Evolutionary conservation across 2,113 vertebrate genomes (phyloP), one percentile per base, ranked within the genome.

Genomic region (Nansenia antarctica): DNA sequence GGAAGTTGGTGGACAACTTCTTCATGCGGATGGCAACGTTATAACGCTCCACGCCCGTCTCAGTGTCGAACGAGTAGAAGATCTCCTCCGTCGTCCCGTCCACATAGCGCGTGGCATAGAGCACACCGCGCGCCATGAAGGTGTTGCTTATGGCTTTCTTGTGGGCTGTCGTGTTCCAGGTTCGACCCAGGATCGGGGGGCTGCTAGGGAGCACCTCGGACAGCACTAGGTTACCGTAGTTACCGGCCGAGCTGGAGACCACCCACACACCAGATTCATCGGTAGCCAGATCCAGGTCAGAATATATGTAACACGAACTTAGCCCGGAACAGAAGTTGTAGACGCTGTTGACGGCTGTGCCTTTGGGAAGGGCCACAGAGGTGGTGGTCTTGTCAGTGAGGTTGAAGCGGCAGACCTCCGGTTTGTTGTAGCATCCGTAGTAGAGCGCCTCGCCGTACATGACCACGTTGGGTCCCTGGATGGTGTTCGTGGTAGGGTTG

Each of bases 231-330:
- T 91, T 91, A 11, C 91, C 91, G 37, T 77, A 88, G 72, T 90
- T 68, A 29, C 85, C 78, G 0, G 24, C 53, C 5, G 88, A 82
- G 60, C 86, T 79, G 52, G 91, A 93, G 55, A 86, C 77, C 31
- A 90, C 89, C 89, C 90, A 93, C 22, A 93, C 57, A 0, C 91
- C 91, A 0, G 82, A 90, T 73, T 93, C 92, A 22, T 93, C 91
- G 0, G 91, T 92, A 2, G 86, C 65, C 57, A 93, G 73, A 82
- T 93, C 91, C 15, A 92, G 27, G 63, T 93, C 91, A 0, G 91
- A 91, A 77, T 42, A 90, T 0, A 0, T 5, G 76, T 91, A 92
- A 49, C 90, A 84, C 22, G 80, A 55, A 0, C 79, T 87, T 4
- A 89, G 70, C 20, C 82, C 59, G 71, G n/a, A n/a, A n/a, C 87